Evolutionary conservation across 2,888 invertebrate genomes (phyloP).

Genomic region (Rhagonycha lutea): DNA sequence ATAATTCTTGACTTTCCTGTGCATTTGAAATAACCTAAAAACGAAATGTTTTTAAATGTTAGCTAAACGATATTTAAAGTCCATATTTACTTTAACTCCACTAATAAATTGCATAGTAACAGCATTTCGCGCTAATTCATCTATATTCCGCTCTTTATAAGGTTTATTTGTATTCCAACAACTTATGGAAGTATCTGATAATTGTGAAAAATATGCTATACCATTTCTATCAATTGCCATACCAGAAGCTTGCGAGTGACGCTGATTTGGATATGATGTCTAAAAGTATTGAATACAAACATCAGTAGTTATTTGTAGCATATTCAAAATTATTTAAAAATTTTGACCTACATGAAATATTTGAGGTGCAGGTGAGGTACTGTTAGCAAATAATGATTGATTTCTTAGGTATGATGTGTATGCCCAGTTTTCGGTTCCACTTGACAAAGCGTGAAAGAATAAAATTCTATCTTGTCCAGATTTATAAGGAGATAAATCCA

Average conservation of each 20-base stretch:
- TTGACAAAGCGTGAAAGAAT: constrained; percentile 72
- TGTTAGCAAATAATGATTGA: constrained; percentile 56
- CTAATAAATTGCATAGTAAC: constrained; percentile 73
- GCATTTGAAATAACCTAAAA: constrained; percentile 59
- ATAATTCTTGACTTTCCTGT: constrained; percentile 65
- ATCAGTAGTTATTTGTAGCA: not conserved
- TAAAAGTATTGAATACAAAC: constrained; percentile 22
- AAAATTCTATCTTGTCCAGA: constrained; percentile 59
- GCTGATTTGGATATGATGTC: constrained; percentile 58
- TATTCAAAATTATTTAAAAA: not conserved
- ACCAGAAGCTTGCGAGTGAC: constrained; percentile 71
- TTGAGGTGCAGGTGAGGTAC: constrained; percentile 56
- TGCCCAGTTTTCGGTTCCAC: constrained; percentile 68
- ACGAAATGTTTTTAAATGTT: not conserved
- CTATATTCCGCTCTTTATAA: constrained; percentile 62
- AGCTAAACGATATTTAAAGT: not conserved
- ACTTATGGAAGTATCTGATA: constrained; percentile 69
- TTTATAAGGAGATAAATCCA: constrained; percentile 68
- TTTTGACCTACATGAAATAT: constrained; percentile 60
- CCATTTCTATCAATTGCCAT: constrained; percentile 73
- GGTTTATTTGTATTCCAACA: constrained; percentile 74
- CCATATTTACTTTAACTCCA: constrained; percentile 67
- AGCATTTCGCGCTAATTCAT: constrained; percentile 61
- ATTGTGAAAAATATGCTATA: constrained; percentile 70
- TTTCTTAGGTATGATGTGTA: constrained; percentile 66